Base-by-base conservation (phyloP, 2,888 invertebrate species). In the Tetragonisca angustula region DNA sequence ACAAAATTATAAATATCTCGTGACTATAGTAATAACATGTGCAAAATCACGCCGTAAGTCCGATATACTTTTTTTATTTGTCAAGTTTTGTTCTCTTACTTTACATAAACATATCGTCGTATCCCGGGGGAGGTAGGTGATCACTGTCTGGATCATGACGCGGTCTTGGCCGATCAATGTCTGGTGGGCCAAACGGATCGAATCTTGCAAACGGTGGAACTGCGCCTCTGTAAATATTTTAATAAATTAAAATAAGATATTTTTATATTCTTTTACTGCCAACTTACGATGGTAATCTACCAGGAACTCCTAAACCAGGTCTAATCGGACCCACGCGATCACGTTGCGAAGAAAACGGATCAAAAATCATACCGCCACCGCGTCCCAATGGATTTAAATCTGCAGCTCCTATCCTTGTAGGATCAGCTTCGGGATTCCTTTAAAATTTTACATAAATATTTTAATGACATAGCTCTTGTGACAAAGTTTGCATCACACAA, bases 181-280 rank as follows among this genome's bases (percentile, higher is more conserved):
- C 95, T 11, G 96, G 96, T 0, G 98, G 98, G 0, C 97, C 97
- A 93, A 98, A 97, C 0, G 98, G 98, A 95, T 98, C 98, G 94
- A 97, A 98, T 78, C 98, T 96, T 4, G 98, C 97, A 21, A 97
- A 97, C 0, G 97, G 97, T 2, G 97, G 97, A 19, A 96, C 91
- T 1, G 96, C 95, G 17, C 96, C 96, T 52, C 97, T 97, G 94
- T 64, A 93, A 93, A 64, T 27, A 59, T 68, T 49, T 2, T 15
- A 50, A 50, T 69, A 54, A 27, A 52, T 52, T 56, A 2, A 21
- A 32, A 19, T 27, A 13, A 61, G 67, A 56, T 71, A 81, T 4
- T 52, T 54, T 24, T 27, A 32, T 43, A 59, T n/a, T 59, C 24
- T 11, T 69, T 52, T 15, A 24, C 4, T 21, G 49, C 36, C 36